phyloP scores from a whole-genome alignment of 1,140 invertebrate genomes.

The Goniozus legneri region DNA sequence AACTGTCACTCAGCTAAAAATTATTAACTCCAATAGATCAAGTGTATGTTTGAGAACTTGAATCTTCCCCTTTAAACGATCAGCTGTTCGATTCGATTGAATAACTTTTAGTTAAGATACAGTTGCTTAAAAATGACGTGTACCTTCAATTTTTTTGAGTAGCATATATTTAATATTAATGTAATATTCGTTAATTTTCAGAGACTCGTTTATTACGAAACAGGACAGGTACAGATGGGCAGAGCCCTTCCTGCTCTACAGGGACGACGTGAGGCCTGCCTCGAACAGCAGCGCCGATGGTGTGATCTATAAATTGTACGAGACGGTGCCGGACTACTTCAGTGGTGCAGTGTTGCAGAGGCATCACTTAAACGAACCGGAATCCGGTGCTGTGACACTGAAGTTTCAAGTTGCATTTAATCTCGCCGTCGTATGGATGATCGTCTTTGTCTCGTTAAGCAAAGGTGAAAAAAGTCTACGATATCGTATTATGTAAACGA shows the following conservation, averaged over 20 bases:
- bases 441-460: conserved; percentile 82
- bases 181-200: conserved; percentile 27
- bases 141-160: no score
- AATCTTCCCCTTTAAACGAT: no score
- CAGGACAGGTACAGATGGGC: conserved; percentile 80
- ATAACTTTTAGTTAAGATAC: no score
- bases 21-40: no score
- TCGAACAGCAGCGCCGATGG: conserved; percentile 43
- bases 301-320: conserved; percentile 63
- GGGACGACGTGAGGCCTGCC: conserved; percentile 54
- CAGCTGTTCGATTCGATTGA: no score
- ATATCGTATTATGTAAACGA: no score
- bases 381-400: conserved; percentile 63
- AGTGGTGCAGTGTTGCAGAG: conserved; percentile 77
- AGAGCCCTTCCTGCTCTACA: conserved; percentile 64
- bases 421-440: conserved; percentile 85
- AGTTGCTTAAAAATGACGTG: no score
- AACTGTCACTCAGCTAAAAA: no score
- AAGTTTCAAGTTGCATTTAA: conserved; percentile 88
- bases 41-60: no score
- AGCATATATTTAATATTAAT: neutral
- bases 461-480: no score
- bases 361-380: conserved; percentile 59
- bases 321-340: conserved; percentile 80
- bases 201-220: conserved; percentile 84